Evolutionary conservation across 2,797 vertebrate genomes (phyloP), one percentile per base, ranked within the genome.

Genomic region (Bufotes viridis): DNA sequence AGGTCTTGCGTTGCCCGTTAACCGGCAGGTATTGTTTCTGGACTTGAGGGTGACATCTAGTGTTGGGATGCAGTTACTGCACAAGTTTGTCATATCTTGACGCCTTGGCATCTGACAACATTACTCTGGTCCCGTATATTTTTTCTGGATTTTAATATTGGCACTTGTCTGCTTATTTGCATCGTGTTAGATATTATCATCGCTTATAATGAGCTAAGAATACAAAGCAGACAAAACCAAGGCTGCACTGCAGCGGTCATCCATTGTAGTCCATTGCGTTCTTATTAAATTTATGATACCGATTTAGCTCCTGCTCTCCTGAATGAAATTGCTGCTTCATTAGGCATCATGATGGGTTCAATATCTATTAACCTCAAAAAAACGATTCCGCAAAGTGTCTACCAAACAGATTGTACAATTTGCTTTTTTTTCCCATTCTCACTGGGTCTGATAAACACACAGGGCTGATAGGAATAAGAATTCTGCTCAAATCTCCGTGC

Each of bases 301-400:
- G 61, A 81, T 72, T 88, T 70, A 58, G 69, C 75, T 49, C 34
- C 74, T 78, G 58, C 81, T 82, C 61, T 83, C 58, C 76, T 53
- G 63, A 88, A 88, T 84, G 74, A 79, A 83, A 80, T 70, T 53
- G 65, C 53, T 70, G 87, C 87, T 87, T 83, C 81, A 65, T 87
- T 87, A 87, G 60, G 87, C 75, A 78, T 83, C 70, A 78, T 78
- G 81, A 79, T 84, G 87, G 74, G 81, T 84, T 84, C 63, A 69
- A 83, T 88, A 88, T 70, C 87, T 88, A 84, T 84, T 84, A 84
- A 88, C 87, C 87, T 88, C 72, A 70, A 88, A 78, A 63, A 78
- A 78, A 82, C 18, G 60, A 53, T 88, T 78, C 72, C 17, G 53
- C 67, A 51, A 53, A 69, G 72, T 78, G 74, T 65, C 63, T 75